These are phyloP conservation scores for Prochilodus magdalenae DNA, from an alignment of 2,113 vertebrate species.

Conservation along the genomic window DNA sequence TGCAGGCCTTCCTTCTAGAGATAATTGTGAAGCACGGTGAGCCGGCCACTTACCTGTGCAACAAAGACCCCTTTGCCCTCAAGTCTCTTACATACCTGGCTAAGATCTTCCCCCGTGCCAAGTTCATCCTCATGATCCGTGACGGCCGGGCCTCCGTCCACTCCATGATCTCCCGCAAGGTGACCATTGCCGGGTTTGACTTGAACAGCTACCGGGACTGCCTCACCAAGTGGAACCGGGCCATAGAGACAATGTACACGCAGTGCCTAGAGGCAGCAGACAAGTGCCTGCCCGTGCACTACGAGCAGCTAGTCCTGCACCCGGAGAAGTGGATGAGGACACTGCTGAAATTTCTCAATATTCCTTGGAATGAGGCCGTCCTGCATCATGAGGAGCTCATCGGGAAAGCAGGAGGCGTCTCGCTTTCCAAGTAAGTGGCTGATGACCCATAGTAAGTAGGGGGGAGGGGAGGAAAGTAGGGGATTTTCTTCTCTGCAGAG, in stretches of 20 bases:
- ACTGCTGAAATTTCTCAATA: constrained; percentile 88
- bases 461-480: background rate
- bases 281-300: constrained; percentile 90
- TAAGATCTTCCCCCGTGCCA: constrained; percentile 94
- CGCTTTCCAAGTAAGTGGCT: constrained; percentile 94
- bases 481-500: background rate
- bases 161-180: constrained; percentile 97
- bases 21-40: constrained; percentile 97
- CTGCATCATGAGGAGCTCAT: constrained; percentile 97
- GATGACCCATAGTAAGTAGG: background rate
- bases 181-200: constrained; percentile 96
- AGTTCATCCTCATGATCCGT: constrained; percentile 93
- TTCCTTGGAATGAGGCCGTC: constrained; percentile 93
- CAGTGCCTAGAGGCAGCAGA: constrained; percentile 92
- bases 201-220: constrained; percentile 96
- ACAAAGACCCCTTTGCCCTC: constrained; percentile 96
- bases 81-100: constrained; percentile 94
- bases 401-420: constrained; percentile 95
- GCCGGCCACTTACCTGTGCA: constrained; percentile 91
- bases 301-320: constrained; percentile 93
- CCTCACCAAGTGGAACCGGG: constrained; percentile 96
- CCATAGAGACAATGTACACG: constrained; percentile 97
- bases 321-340: constrained; percentile 95
- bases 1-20: constrained; percentile 95
- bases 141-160: constrained; percentile 94